Base-by-base conservation (phyloP, 2,113 vertebrate species). In the Apteryx mantelli region DNA sequence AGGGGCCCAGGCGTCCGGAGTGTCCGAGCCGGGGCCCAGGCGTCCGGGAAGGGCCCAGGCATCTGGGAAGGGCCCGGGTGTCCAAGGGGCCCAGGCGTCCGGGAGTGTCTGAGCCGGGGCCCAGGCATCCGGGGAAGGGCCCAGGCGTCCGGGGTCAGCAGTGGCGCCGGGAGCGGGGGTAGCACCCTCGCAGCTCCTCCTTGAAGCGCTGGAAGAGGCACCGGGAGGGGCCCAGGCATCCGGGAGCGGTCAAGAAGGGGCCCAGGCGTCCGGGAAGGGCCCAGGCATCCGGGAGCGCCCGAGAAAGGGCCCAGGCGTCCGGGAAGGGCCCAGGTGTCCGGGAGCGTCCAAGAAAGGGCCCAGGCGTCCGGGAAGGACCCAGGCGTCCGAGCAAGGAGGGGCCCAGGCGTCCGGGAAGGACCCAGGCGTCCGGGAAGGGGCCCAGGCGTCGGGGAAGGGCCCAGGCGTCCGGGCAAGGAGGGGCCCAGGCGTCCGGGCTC, bases 81-180 rank as follows among this genome's bases (percentile, higher is more conserved):
- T 64, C 21, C 11, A 22, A 15, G 6, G 13, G 30, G 17, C 22
- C 14, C 32, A 7, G 15, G 13, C 3, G 30, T 34, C 46, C 14
- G 2, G 6, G 46, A 2, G 13, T 4, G 16, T 32, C 20, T n/a
- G n/a, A n/a, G n/a, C 66, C 7, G 1, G n/a, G 3, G 13, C 38
- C 26, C 64, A 42, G 40, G 28, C 3, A 5, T 44, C 26, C 18
- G 9, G 32, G 5, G 16, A 2, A 16, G 22, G 48, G 18, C 36
- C 18, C 70, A 19, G 15, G 21, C 5, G 32, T 32, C 21, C 28
- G 9, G 24, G 40, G 26, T 90, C 86, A 93, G 91, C 91, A 93
- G 53, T 2, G 80, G 2, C 74, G 86, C 3, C 6, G 0, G 0
- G 80, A 85, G 3, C 3, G 1, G 4, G 81, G 91, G n/a, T 89